Percentiles rank a stretch among this genome's conserved stretches.
Evolutionary conservation across 2,888 invertebrate genomes (phyloP).

Genomic region (Ischnus inquisitorius): DNA sequence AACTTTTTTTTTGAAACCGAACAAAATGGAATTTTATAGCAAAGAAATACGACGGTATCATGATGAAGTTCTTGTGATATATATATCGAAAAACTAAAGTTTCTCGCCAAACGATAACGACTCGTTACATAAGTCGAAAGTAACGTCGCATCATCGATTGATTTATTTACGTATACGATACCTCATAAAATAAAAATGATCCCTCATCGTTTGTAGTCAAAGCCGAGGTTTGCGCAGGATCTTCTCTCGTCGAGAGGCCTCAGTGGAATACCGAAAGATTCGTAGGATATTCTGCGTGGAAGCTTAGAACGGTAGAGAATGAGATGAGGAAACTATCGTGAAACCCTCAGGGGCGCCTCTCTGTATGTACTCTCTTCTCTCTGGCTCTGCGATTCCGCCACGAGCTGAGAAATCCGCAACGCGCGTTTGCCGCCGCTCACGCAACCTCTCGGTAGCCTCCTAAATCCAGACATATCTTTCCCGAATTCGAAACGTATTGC

Average conservation of each 20-base stretch:
- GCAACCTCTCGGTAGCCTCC: conserved; percentile 20
- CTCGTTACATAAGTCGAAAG: not conserved
- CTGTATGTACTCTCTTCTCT: not conserved
- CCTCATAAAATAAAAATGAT: not conserved
- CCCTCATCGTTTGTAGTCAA: not conserved
- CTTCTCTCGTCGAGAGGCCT: not conserved
- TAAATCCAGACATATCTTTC: conserved; percentile 71
- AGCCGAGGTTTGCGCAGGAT: conserved; percentile 23
- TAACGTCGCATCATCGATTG: not conserved
- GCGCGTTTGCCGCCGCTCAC: conserved; percentile 15
- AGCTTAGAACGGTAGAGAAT: not conserved
- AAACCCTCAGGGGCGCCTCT: not conserved
- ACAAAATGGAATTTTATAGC: too few relatives aligned
- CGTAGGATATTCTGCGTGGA: not conserved
- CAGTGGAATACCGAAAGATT: conserved; percentile 33
- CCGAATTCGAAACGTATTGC: conserved; percentile 69
- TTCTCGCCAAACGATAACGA: too few relatives aligned
- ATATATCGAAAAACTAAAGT: too few relatives aligned
- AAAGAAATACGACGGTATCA: too few relatives aligned
- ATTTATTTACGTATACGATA: not conserved
- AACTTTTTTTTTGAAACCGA: too few relatives aligned
- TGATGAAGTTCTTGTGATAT: too few relatives aligned
- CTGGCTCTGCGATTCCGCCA: not conserved
- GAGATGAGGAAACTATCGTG: conserved; percentile 8
- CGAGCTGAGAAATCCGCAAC: conserved; percentile 9